phyloP scores from a whole-genome alignment of 1,140 invertebrate species.

The Megalonaias nervosa region DNA sequence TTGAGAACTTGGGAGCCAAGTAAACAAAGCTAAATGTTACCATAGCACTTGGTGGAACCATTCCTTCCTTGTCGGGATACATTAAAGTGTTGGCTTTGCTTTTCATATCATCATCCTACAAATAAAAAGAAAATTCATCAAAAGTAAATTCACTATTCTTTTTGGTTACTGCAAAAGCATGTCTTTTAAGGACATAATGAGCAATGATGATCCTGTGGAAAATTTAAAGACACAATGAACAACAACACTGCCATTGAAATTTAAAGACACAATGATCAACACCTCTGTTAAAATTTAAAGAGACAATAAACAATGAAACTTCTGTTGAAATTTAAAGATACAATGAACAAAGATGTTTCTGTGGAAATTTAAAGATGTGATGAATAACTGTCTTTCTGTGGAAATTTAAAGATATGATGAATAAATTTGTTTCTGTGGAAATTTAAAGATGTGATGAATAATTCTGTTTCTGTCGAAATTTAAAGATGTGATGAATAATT shows the following conservation, averaged over 20 bases:
- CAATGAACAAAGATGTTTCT: background rate
- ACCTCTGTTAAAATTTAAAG: background rate
- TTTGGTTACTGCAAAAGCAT: too few species aligned
- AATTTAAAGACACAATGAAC: too few species aligned
- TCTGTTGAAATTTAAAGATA: background rate
- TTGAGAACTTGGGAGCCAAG: too few species aligned
- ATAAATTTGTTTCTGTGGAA: too few species aligned
- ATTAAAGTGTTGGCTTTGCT: constrained; percentile 56
- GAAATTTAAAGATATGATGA: too few species aligned
- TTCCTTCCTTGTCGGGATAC: constrained; percentile 56
- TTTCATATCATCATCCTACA: constrained; percentile 62
- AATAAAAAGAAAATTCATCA: constrained; percentile 3
- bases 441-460: too few species aligned
- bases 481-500: too few species aligned
- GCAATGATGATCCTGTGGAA: too few species aligned
- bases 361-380: background rate
- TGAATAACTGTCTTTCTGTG: background rate
- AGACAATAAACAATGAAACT: background rate
- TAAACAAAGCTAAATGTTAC: constrained; percentile 16
- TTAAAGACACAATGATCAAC: background rate
- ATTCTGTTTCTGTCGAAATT: too few species aligned
- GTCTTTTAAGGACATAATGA: too few species aligned
- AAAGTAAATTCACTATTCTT: background rate
- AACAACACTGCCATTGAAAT: background rate
- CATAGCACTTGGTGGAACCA: constrained; percentile 52